A percentile compares a stretch with the other conserved stretches of the same genome.
These are phyloP conservation scores for Copsychus sechellarum DNA, from an alignment of 2,113 vertebrate species.

Conservation along the genomic window DNA sequence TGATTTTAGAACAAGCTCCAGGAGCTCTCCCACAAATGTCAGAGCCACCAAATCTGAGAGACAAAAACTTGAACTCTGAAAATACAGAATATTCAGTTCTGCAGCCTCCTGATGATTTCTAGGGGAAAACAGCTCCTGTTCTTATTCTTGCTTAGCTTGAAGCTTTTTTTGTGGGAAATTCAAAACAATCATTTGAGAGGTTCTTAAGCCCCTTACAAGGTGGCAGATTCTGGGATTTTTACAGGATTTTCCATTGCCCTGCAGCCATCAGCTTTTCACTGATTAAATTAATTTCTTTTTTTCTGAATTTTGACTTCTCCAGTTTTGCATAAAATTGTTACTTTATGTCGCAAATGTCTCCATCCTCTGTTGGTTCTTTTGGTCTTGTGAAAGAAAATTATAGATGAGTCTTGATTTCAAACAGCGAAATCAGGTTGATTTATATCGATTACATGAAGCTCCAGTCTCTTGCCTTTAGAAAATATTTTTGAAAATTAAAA, in stretches of 20 bases:
- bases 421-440: neutral
- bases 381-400: neutral
- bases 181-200: neutral
- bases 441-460: rapidly evolving
- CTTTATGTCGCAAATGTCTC: neutral
- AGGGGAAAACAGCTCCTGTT: neutral
- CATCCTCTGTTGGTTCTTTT: neutral
- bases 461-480: neutral
- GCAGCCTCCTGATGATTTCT: neutral
- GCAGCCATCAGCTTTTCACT: neutral
- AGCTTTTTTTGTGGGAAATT: neutral
- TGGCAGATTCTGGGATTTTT: neutral
- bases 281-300: neutral
- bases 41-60: neutral
- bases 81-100: neutral
- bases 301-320: neutral
- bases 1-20: neutral
- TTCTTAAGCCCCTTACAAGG: neutral
- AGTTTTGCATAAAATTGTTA: neutral
- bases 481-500: neutral
- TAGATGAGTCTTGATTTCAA: neutral
- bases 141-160: neutral
- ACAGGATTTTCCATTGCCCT: neutral
- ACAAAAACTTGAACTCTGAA: neutral
- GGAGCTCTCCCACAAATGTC: neutral